Percentiles rank a stretch among this genome's conserved stretches.
Evolutionary conservation across 2,797 vertebrate species (phyloP).

Genomic region (Eulemur mongoz): DNA sequence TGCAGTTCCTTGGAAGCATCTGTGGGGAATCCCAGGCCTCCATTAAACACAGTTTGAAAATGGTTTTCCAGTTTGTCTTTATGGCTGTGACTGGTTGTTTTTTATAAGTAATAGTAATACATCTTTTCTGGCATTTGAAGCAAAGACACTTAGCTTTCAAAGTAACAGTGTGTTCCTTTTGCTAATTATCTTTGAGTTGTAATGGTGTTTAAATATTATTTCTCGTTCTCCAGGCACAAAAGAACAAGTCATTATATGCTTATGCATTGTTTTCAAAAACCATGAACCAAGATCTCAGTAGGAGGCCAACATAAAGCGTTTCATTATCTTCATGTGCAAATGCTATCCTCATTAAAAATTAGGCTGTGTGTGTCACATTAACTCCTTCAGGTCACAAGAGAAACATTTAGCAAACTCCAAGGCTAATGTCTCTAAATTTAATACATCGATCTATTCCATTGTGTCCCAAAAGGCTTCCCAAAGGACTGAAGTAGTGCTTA

Average conservation of each 20-base stretch:
- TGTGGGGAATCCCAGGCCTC: background rate
- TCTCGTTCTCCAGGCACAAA: constrained; percentile 36
- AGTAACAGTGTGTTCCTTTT: constrained; percentile 32
- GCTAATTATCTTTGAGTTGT: constrained; percentile 25
- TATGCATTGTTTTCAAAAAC: constrained; percentile 3
- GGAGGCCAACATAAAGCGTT: background rate
- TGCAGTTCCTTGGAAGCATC: background rate
- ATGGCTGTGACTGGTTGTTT: background rate
- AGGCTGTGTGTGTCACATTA: background rate
- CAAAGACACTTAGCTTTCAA: constrained; percentile 23
- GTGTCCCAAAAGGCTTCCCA: background rate
- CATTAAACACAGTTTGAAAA: background rate
- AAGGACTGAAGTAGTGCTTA: background rate
- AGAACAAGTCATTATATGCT: constrained; percentile 30
- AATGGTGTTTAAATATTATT: constrained; percentile 45
- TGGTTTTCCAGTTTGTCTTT: background rate
- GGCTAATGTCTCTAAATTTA: background rate
- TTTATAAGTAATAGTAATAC: background rate
- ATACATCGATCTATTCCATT: background rate
- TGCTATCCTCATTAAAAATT: background rate
- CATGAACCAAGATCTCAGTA: background rate
- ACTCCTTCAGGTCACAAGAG: background rate
- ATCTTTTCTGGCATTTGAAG: background rate
- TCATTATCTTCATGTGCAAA: background rate
- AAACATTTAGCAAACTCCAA: constrained; percentile 5